Conservation (phyloP, 1,140 invertebrate genomes). For the Danaus plexippus region DNA sequence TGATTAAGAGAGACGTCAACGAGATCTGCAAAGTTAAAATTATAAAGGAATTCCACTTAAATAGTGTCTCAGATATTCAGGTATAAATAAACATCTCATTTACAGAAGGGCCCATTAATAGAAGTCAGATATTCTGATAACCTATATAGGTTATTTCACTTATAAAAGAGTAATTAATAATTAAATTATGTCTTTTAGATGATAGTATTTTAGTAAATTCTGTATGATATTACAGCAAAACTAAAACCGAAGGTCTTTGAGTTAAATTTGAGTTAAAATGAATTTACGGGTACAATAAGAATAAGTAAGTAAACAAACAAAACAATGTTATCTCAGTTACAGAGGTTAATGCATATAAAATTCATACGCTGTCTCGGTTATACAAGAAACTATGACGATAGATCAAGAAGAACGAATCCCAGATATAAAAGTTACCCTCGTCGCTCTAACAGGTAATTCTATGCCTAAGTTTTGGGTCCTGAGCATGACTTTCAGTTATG, state of each 20-base stretch:
- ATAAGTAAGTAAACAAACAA: constrained; percentile 2
- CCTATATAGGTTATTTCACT: constrained; percentile 18
- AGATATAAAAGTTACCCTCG: background rate
- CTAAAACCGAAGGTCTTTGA: no score
- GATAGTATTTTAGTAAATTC: background rate
- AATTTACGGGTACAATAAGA: background rate
- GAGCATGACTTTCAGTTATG: background rate
- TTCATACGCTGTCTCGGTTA: background rate
- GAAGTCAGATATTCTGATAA: no score
- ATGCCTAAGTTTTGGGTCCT: background rate
- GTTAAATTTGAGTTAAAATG: no score
- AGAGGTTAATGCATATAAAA: background rate
- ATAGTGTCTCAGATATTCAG: constrained; percentile 10
- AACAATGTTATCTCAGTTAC: background rate
- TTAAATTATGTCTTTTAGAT: background rate
- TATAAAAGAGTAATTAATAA: constrained; percentile 14
- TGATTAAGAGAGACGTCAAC: constrained; percentile 7
- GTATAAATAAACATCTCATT: constrained; percentile 21
- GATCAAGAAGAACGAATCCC: background rate
- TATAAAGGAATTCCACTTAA: constrained; percentile 12
- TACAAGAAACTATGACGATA: background rate
- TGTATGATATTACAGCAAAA: no score
- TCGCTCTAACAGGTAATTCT: no score
- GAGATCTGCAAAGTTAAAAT: constrained; percentile 4
- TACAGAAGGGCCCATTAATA: constrained; percentile 18